Percentiles rank a stretch among this genome's conserved stretches.
Evolutionary conservation across 2,888 invertebrate species (phyloP).

Genomic region (Temnothorax ravouxi): DNA sequence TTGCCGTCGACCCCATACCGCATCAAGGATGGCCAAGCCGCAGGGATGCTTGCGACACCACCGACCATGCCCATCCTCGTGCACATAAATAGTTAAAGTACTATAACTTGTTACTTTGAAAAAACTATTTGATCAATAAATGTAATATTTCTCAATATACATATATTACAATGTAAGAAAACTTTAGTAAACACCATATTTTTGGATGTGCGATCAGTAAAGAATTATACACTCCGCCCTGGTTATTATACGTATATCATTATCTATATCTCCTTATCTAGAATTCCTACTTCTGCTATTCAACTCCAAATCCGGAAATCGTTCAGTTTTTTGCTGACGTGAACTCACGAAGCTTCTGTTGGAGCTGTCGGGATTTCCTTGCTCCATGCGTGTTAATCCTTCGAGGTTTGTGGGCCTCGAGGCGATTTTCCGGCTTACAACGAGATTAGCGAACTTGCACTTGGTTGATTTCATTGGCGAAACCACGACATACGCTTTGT

Average conservation of each 20-base stretch:
- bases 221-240: background rate
- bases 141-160: background rate
- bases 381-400: constrained; percentile 45
- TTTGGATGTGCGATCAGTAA: background rate
- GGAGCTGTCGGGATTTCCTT: constrained; percentile 37
- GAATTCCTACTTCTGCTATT: background rate
- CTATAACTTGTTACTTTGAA: constrained; percentile 11
- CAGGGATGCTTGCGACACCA: constrained; percentile 46
- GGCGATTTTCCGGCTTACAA: constrained; percentile 63
- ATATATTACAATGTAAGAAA: too few species aligned
- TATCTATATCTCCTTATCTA: background rate
- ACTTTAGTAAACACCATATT: background rate
- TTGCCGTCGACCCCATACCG: constrained; percentile 55
- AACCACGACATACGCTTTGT: constrained; percentile 36
- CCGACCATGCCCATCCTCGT: constrained; percentile 7
- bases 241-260: background rate
- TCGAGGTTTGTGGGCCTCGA: constrained; percentile 48
- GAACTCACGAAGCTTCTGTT: constrained; percentile 60
- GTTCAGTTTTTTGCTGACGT: constrained; percentile 18
- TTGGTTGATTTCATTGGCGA: constrained; percentile 56
- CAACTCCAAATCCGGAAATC: background rate
- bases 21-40: constrained; percentile 58
- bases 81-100: constrained; percentile 30
- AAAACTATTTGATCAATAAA: background rate
- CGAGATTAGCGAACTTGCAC: constrained; percentile 63